Base-by-base conservation (phyloP, 2,888 invertebrate genomes). In the Ornithoptera alexandrae region DNA sequence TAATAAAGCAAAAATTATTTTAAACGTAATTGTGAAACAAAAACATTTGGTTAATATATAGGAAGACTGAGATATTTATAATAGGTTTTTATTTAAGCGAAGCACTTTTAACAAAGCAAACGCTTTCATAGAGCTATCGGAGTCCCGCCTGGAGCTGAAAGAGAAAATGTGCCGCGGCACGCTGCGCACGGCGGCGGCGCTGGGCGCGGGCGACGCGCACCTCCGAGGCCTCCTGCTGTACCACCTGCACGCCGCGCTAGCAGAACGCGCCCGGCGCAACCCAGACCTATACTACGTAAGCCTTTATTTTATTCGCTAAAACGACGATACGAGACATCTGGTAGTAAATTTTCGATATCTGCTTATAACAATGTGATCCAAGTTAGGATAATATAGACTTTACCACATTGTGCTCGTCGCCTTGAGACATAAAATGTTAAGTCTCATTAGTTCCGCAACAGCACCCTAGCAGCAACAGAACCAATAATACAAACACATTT, bases 121-220 rank as follows among this genome's bases (percentile, higher is more conserved):
- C 20, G n/a, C 20, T 42, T 60, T 80, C 82, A 3, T 85, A 95
- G 95, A 94, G 86, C 88, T 95, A 77, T 89, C 94, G 77, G 90
- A 93, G 75, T 87, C 90, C 58, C 93, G 94, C 69, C 85, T 95
- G 78, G 79, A 86, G 72, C 81, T 93, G 80, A 95, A 95, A 85
- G 93, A 93, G 84, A 86, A 82, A 77, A 93, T 94, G 75, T 95
- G 95, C 86, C 88, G 93, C 71, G 94, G 94, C 83, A 87, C 94
- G 77, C 85, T 95, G 80, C 83, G 88, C 75, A 84, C 94, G 75
- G 80, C 94, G 79, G 89, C 94, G 80, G 89, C 87, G 80, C 88
- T 96, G 81, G 88, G 90, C 79, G 92, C 93, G 82, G 95, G 95
- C 77, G 91, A 92, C 87, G 89, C 86, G 76, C 89, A 88, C 85